Base-by-base conservation (phyloP, 1,140 invertebrate species). In the Cylas formicarius region DNA sequence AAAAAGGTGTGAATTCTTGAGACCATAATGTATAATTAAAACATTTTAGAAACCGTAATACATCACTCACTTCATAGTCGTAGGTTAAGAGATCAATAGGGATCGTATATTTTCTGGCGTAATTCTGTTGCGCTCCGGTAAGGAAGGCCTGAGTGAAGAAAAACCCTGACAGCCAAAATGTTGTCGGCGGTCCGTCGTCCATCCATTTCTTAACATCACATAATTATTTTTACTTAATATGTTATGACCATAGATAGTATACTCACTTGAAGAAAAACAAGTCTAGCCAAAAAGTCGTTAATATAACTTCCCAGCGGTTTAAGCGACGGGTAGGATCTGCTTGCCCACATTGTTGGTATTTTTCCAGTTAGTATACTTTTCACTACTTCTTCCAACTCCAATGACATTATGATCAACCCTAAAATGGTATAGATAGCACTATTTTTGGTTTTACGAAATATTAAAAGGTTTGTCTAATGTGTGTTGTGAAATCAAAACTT, bases 81-180 rank as follows among this genome's bases (percentile, higher is more conserved):
- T 90, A 95, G 14, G 78, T 74, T 4, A 96, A 71, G 41, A 92
- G 75, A 74, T 96, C 90, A 51, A 95, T 94, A 4, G 91, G 88
- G 48, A 93, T 89, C 28, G 78, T 78, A 66, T 88, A 87, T 66
- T 90, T 92, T 52, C 93, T 74, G 4, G 92, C 90, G 69, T 77
- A 96, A 69, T 94, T 96, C 70, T 97, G 92, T 55, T 90, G 81
- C 11, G 83, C 86, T 17, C 90, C 92, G 4, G 93, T 97, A 10
- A 97, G 71, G 68, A 97, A 97, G 4, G 91, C 90, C 71, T 96
- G 91, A 0, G 92, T 92, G 63, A 95, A 96, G 65, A 84, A 97
- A 66, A 97, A 95, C 13, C 90, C 92, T 0, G 91, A 90, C 20
- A 97, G 67, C 93, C 93, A 97, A 67, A 86, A 95, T 7, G 83